Percentiles rank a stretch among this genome's conserved stretches.
Evolutionary conservation across 2,113 vertebrate species (phyloP).

Genomic region (Silurus asotus): DNA sequence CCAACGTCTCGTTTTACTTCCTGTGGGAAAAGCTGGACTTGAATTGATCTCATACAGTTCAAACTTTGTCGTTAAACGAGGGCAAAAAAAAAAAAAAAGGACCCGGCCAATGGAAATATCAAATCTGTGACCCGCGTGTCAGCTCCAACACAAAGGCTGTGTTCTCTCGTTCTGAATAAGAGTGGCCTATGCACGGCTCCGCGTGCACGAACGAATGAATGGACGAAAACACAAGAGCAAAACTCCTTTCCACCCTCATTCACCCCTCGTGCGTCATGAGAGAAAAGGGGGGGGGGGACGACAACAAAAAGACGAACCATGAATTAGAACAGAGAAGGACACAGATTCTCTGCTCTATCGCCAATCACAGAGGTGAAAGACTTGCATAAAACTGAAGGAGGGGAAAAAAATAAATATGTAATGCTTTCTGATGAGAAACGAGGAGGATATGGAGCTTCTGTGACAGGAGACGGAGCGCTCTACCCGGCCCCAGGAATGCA

Average conservation of each 20-base stretch:
- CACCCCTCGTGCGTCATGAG: constrained; percentile 27
- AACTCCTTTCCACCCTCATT: constrained; percentile 35
- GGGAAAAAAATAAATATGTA: neutral
- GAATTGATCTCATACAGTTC: constrained; percentile 2
- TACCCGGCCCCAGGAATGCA: constrained; percentile 39
- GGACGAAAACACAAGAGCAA: constrained; percentile 31
- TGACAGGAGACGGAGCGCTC: neutral
- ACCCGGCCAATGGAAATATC: constrained; percentile 13
- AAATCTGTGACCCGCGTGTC: constrained; percentile 23
- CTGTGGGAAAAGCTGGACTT: constrained; percentile 12
- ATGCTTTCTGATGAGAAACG: neutral
- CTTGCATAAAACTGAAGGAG: neutral
- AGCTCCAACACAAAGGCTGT: constrained; percentile 29
- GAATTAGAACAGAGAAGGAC: constrained; percentile 19
- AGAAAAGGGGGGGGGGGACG: neutral
- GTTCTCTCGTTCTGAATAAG: constrained; percentile 13
- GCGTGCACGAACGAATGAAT: constrained; percentile 5
- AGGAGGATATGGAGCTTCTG: constrained; percentile 9
- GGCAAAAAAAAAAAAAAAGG: neutral
- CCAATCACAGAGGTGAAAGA: constrained; percentile 18
- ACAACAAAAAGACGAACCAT: constrained; percentile 21
- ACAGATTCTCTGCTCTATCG: constrained; percentile 10
- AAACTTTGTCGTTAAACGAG: constrained; percentile 4
- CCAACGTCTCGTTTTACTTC: neutral
- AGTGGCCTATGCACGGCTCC: constrained; percentile 19